Conservation (phyloP, 1,140 invertebrate species). For the Atta cephalotes region DNA sequence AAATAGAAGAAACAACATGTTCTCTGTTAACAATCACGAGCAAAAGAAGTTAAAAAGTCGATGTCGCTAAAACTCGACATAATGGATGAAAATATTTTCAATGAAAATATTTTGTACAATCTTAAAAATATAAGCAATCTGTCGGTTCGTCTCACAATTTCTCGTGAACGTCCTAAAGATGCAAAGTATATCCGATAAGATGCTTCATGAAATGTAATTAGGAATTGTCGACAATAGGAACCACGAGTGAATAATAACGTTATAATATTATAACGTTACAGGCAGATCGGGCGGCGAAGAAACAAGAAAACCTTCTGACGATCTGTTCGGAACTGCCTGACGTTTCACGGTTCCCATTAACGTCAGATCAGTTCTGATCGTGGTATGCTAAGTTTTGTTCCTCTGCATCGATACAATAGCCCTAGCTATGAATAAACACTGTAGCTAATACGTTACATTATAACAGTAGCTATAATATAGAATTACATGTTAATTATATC, state of each 20-base stretch:
- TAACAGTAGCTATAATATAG: slow-evolving; percentile 30
- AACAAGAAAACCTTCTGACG: neutral
- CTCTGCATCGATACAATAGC: slow-evolving; percentile 20
- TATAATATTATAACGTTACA: slow-evolving; percentile 33
- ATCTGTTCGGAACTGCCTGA: slow-evolving; percentile 10
- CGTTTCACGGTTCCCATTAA: neutral
- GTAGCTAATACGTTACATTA: neutral
- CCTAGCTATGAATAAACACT: slow-evolving; percentile 26
- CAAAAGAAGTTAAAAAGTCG: slow-evolving; percentile 24
- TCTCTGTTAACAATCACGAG: neutral
- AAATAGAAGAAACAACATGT: slow-evolving; percentile 8
- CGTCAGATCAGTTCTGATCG: slow-evolving; percentile 15
- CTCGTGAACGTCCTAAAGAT: slow-evolving; percentile 44
- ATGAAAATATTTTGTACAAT: slow-evolving; percentile 65
- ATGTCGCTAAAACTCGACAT: slow-evolving; percentile 34
- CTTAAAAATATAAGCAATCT: slow-evolving; percentile 70
- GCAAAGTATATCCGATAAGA: slow-evolving; percentile 53
- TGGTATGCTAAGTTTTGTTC: slow-evolving; percentile 38
- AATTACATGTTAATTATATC: slow-evolving; percentile 3
- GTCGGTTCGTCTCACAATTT: slow-evolving; percentile 25
- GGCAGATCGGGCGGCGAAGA: slow-evolving; percentile 21
- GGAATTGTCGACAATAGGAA: slow-evolving; percentile 72
- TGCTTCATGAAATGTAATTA: slow-evolving; percentile 58
- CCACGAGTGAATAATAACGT: slow-evolving; percentile 59
- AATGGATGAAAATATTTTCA: neutral